These are phyloP conservation scores for Pogonus chalceus DNA, from an alignment of 1,140 invertebrate genomes.

Conservation along the genomic window DNA sequence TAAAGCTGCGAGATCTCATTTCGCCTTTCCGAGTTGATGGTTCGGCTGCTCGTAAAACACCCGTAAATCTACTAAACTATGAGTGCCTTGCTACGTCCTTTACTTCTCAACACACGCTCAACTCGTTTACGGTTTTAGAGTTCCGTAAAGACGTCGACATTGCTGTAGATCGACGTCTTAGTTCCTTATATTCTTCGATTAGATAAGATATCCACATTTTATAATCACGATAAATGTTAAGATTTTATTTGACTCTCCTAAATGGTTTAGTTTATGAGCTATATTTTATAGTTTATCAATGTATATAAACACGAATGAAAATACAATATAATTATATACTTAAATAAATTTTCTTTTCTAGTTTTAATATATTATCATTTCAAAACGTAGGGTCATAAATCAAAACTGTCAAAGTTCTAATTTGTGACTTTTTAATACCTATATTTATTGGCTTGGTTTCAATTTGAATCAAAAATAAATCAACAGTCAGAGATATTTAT, in stretches of 20 bases:
- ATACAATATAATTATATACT: too few relatives aligned
- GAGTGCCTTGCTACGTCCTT: background rate
- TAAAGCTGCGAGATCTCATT: slow-evolving; percentile 21
- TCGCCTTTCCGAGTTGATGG: slow-evolving; percentile 20
- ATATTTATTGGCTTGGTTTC: too few relatives aligned
- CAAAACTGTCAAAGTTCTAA: too few relatives aligned
- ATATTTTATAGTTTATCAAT: too few relatives aligned
- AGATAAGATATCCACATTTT: background rate
- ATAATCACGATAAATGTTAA: background rate
- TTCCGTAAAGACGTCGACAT: background rate
- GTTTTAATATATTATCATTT: too few relatives aligned
- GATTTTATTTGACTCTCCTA: too few relatives aligned
- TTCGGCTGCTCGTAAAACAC: slow-evolving; percentile 21
- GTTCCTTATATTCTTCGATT: background rate
- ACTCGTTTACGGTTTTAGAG: background rate
- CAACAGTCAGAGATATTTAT: too few relatives aligned
- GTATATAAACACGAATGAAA: too few relatives aligned
- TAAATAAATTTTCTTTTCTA: too few relatives aligned
- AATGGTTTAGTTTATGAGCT: background rate
- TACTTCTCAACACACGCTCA: background rate
- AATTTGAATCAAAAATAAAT: too few relatives aligned
- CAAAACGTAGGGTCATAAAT: too few relatives aligned
- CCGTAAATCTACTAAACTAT: slow-evolving; percentile 18
- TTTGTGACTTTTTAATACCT: too few relatives aligned
- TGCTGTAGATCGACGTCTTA: background rate